These are phyloP conservation scores for Tipula lateralis DNA, from an alignment of 2,888 invertebrate genomes.

Conservation along the genomic window DNA sequence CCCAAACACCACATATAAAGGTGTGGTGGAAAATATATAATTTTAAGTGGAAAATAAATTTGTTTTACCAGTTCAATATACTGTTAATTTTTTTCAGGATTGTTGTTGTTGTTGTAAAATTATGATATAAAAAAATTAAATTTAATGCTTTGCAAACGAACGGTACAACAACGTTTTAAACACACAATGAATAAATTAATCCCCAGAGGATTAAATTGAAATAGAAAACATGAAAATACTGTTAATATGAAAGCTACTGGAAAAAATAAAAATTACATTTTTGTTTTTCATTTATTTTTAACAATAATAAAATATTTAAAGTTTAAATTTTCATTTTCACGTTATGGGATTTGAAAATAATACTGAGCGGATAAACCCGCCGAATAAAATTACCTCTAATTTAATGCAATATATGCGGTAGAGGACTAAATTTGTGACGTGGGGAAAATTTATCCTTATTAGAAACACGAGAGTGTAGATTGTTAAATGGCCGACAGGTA, in stretches of 20 bases:
- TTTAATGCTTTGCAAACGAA: conserved; percentile 13
- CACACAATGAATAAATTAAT: neutral
- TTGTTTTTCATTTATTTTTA: neutral
- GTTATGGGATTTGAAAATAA: neutral
- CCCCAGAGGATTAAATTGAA: neutral
- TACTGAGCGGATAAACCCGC: neutral
- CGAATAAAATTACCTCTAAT: too few species aligned
- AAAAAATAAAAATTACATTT: neutral
- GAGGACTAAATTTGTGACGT: too few species aligned
- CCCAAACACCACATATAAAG: neutral
- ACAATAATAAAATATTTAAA: neutral
- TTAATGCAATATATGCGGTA: too few species aligned
- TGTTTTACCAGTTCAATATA: conserved; percentile 12
- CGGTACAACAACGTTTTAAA: neutral
- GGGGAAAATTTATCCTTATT: too few species aligned
- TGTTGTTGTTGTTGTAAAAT: neutral
- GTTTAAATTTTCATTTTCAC: conserved; percentile 15
- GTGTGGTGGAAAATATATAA: neutral
- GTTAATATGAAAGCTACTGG: neutral
- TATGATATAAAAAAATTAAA: neutral
- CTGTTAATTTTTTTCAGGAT: neutral
- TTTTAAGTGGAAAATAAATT: conserved; percentile 14
- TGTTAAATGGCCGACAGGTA: too few species aligned
- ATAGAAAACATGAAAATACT: conserved; percentile 24
- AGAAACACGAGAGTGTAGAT: too few species aligned